phyloP scores from a whole-genome alignment of 2,113 vertebrate species.

The Aegotheles bennettii region DNA sequence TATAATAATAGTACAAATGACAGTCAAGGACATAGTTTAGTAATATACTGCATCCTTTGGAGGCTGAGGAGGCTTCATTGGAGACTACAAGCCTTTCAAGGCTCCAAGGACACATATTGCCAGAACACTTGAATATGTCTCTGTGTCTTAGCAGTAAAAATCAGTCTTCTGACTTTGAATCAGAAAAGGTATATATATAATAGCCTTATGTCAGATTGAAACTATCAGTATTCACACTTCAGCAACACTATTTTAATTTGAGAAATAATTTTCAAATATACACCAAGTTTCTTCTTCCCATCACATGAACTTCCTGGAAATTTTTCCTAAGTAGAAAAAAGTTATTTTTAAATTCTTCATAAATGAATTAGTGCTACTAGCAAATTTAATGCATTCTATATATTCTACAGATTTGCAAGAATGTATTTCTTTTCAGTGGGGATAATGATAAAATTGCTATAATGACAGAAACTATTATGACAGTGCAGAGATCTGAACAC shows the following conservation, averaged over 20 bases:
- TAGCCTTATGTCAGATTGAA: background rate
- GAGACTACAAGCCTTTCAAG: background rate
- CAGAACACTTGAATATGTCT: background rate
- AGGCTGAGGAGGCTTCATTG: background rate
- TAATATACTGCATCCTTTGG: background rate
- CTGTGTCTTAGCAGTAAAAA: background rate
- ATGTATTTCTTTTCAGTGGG: constrained; percentile 54
- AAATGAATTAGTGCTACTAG: constrained; percentile 50
- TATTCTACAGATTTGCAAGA: constrained; percentile 61
- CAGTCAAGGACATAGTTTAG: background rate
- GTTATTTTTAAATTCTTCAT: constrained; percentile 34
- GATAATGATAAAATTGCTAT: constrained; percentile 62
- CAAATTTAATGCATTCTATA: constrained; percentile 57
- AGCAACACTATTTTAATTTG: background rate
- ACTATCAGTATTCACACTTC: background rate
- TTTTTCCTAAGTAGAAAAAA: background rate
- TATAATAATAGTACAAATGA: background rate
- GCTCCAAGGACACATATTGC: background rate
- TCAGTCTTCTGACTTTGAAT: background rate
- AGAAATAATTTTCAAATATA: constrained; percentile 1
- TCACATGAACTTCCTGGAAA: background rate
- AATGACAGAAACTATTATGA: constrained; percentile 71
- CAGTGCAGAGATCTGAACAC: constrained; percentile 64
- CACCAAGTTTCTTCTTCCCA: background rate
- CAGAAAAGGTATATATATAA: background rate